phyloP scores from a whole-genome alignment of 1,140 invertebrate genomes.

The Colletes latitarsis region DNA sequence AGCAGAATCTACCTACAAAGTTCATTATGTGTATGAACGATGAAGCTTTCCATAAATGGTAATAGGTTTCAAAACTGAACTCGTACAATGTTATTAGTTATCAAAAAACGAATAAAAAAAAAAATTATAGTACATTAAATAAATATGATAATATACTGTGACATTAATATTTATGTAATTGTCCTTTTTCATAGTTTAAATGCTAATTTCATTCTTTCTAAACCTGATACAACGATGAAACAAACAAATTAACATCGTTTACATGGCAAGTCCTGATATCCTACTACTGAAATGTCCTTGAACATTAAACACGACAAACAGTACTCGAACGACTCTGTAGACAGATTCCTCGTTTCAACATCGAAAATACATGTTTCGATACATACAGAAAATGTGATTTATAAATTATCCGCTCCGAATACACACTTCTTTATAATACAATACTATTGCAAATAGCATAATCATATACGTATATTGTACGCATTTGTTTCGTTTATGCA shows the following conservation, averaged over 20 bases:
- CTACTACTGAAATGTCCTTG: constrained; percentile 20
- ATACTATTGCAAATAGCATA: constrained; percentile 48
- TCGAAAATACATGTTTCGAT: constrained; percentile 56
- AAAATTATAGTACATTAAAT: constrained; percentile 34
- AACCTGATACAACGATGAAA: constrained; percentile 13
- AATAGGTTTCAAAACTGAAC: constrained; percentile 16
- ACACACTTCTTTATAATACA: constrained; percentile 57
- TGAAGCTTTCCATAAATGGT: neutral
- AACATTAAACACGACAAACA: constrained; percentile 38
- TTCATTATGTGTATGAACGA: constrained; percentile 21
- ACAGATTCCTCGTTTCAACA: constrained; percentile 56
- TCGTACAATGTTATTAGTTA: constrained; percentile 20
- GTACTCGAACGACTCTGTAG: constrained; percentile 57
- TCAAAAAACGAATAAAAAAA: constrained; percentile 34
- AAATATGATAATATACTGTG: constrained; percentile 13
- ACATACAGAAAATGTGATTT: constrained; percentile 40
- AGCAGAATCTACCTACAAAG: constrained; percentile 52
- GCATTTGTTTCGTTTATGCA: constrained; percentile 18
- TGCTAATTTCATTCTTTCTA: neutral
- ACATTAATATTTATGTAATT: neutral
- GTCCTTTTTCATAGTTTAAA: constrained; percentile 19
- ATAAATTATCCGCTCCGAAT: constrained; percentile 57
- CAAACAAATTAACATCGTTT: constrained; percentile 14
- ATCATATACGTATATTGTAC: constrained; percentile 28
- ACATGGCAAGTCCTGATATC: neutral